These are phyloP conservation scores for Discoglossus pictus DNA, from an alignment of 2,797 vertebrate species.

Conservation along the genomic window DNA sequence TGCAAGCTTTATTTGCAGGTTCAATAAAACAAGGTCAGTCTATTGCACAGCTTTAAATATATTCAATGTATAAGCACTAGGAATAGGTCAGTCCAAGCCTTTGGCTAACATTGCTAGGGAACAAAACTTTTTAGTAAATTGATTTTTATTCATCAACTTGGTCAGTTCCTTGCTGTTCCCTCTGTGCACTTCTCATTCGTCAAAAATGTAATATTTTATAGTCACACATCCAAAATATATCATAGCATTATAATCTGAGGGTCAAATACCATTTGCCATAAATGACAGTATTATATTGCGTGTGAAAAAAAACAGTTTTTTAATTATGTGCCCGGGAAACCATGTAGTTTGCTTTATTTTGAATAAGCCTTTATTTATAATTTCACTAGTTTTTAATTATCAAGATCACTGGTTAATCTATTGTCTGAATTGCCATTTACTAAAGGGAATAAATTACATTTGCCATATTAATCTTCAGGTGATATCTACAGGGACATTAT, in stretches of 20 bases:
- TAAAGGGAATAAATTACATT: no score
- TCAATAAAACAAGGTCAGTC: conserved; percentile 38
- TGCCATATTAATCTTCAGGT: no score
- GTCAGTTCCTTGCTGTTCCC: conserved; percentile 17
- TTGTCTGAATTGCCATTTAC: no score
- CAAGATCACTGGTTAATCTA: no score
- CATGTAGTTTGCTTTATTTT: no score
- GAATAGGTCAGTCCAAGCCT: conserved; percentile 39
- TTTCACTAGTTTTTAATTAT: no score
- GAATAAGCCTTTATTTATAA: no score
- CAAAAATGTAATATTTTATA: conserved; percentile 20
- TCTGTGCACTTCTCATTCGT: conserved; percentile 1
- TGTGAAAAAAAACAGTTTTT: not conserved
- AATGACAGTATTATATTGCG: not conserved
- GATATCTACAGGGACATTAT: no score
- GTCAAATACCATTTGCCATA: not conserved
- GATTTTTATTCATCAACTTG: conserved; percentile 35
- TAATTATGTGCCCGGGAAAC: no score
- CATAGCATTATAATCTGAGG: not conserved
- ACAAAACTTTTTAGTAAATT: conserved; percentile 49
- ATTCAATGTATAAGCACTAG: conserved; percentile 6
- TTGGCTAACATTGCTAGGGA: conserved; percentile 40
- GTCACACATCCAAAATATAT: not conserved
- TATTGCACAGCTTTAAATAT: conserved; percentile 3
- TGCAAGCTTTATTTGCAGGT: conserved; percentile 3